Evolutionary conservation across 2,113 vertebrate species (phyloP), one percentile per base, ranked within the genome.

Genomic region (Marcusenius ussheri): DNA sequence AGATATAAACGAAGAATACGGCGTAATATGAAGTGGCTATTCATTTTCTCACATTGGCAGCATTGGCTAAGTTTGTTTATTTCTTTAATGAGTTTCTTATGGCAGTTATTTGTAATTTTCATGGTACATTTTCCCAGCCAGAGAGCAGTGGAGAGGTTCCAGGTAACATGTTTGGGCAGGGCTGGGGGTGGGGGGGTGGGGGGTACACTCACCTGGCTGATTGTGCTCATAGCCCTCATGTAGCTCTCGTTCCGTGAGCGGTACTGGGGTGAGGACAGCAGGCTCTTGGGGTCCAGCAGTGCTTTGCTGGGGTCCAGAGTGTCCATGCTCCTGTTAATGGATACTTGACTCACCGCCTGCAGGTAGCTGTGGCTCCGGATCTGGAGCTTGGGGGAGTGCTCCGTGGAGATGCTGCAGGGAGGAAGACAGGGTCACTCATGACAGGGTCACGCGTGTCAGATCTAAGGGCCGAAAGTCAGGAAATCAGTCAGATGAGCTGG

Each of bases 151-250:
- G 45, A 50, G 83, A 27, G 24, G 46, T 11, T 46, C 9, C 42
- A 46, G 88, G 88, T 91, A 90, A 47, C 89, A 88, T 88, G 90
- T 88, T 89, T 31, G 5, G 4, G 50, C n/a, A 3, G n/a, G 19
- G 86, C 84, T 21, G 9, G 31, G 15, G 49, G 49, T n/a, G 49
- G 46, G 1, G 49, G 46, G 8, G 1, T 1, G 47, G 9, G 84
- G 50, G 19, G 66, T 91, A 74, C 91, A 94, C 96, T 92, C 93
- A 99, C 98, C 98, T 99, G 98, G 92, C 98, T 99, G 94, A 99
- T 99, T 95, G 98, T 99, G 94, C 98, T 99, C 98, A 99, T 99
- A 93, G 98, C 98, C 93, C 98, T 97, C 98, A 99, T 99, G 96
- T 99, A 99, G 96, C 98, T 99, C 94, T 99, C 98, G 1, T 99